Conservation (phyloP, 2,888 invertebrate genomes). For the Hedychridium roseum region DNA sequence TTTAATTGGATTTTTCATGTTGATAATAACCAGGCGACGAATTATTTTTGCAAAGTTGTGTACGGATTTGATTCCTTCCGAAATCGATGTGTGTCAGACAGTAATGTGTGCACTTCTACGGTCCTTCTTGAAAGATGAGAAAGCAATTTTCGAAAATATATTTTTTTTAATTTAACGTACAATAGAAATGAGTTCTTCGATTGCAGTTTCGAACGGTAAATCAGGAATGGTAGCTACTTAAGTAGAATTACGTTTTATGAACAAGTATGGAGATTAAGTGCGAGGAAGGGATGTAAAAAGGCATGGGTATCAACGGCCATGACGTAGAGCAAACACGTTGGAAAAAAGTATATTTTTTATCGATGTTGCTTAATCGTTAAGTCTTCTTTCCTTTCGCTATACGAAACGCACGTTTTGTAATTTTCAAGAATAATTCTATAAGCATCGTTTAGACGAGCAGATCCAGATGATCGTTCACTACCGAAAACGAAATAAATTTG, state of each 20-base stretch:
- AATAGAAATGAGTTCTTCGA: too few relatives aligned
- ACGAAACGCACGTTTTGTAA: slow-evolving; percentile 24
- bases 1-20: too few relatives aligned
- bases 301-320: slow-evolving; percentile 28
- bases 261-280: slow-evolving; percentile 27
- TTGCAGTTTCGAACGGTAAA: slow-evolving; percentile 24
- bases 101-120: too few relatives aligned
- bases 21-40: too few relatives aligned
- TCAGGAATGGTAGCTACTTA: slow-evolving; percentile 36
- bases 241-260: slow-evolving; percentile 36
- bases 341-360: slow-evolving; percentile 47
- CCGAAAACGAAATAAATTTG: slow-evolving; percentile 12
- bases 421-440: too few relatives aligned
- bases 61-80: too few relatives aligned
- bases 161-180: too few relatives aligned
- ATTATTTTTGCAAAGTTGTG: too few relatives aligned
- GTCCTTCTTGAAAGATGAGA: too few relatives aligned
- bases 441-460: too few relatives aligned
- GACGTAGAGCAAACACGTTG: slow-evolving; percentile 31
- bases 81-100: too few relatives aligned
- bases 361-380: slow-evolving; percentile 55
- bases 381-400: slow-evolving; percentile 36
- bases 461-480: slow-evolving; percentile 12
- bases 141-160: too few relatives aligned
- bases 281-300: slow-evolving; percentile 21